A percentile compares a stretch with the other conserved stretches of the same genome.
Conservation (phyloP, 2,797 vertebrate genomes). For the Dendrocincla tyrannina region DNA sequence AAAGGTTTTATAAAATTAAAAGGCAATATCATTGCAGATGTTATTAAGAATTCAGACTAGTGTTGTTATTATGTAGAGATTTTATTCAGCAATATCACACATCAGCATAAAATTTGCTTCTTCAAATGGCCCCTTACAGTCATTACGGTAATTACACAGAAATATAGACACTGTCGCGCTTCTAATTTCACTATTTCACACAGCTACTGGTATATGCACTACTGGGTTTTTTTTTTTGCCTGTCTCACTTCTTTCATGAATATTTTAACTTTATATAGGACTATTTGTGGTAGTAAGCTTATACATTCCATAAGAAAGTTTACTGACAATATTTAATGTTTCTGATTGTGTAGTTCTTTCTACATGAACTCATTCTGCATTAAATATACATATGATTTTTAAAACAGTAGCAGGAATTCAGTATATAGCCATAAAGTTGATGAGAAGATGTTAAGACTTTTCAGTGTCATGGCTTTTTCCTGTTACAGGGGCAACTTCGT, state of each 20-base stretch:
- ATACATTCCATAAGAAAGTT: not conserved
- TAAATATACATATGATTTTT: not conserved
- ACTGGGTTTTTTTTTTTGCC: not conserved
- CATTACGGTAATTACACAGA: not conserved
- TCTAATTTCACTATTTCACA: not conserved
- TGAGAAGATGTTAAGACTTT: not conserved
- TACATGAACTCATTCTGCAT: not conserved
- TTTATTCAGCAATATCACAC: not conserved
- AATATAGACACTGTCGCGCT: not conserved
- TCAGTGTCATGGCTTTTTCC: not conserved
- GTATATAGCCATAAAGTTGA: not conserved
- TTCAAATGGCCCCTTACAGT: not conserved
- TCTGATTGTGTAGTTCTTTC: not conserved
- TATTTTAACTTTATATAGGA: not conserved
- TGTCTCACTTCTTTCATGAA: not conserved
- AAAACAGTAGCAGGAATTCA: not conserved
- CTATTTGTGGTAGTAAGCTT: not conserved
- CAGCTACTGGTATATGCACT: not conserved
- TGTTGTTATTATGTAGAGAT: not conserved
- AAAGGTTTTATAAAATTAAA: slow-evolving; percentile 29
- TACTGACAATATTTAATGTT: not conserved
- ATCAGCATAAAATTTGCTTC: not conserved
- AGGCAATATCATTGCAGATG: not conserved
- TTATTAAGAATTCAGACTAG: not conserved
- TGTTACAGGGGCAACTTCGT: not conserved